Conservation (phyloP, 2,888 invertebrate species). For the Zeuzera pyrina region DNA sequence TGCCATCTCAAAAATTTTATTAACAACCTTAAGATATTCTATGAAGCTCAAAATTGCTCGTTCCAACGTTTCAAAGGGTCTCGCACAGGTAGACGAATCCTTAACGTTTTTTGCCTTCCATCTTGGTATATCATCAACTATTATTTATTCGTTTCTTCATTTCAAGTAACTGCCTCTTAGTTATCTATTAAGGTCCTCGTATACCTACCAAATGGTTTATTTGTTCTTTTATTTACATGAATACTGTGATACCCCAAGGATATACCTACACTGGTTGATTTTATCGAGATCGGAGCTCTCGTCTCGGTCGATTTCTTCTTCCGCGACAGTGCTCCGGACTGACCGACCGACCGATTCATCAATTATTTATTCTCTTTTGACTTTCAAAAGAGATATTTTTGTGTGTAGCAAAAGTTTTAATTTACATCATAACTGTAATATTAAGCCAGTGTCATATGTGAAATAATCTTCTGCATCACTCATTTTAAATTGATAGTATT, state of each 20-base stretch:
- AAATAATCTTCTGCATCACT: no score
- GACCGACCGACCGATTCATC: constrained; percentile 32
- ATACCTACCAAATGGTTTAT: constrained; percentile 21
- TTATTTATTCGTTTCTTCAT: constrained; percentile 36
- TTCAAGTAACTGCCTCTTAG: constrained; percentile 29
- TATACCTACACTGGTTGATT: constrained; percentile 36
- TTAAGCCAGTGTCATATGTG: no score
- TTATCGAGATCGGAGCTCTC: constrained; percentile 35
- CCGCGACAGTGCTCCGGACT: constrained; percentile 36
- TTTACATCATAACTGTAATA: constrained; percentile 29
- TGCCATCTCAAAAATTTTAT: constrained; percentile 26
- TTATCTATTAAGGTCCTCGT: constrained; percentile 20
- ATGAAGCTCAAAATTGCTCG: no score
- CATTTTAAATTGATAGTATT: no score
- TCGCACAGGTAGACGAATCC: constrained; percentile 33
- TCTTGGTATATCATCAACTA: constrained; percentile 29
- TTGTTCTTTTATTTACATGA: constrained; percentile 40
- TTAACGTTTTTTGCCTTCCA: constrained; percentile 36
- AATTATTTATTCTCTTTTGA: constrained; percentile 48
- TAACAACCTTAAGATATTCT: constrained; percentile 30
- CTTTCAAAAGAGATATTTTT: constrained; percentile 33
- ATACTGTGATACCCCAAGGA: constrained; percentile 30
- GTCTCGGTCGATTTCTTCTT: constrained; percentile 51
- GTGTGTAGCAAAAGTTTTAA: constrained; percentile 10
- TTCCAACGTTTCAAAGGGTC: constrained; percentile 29